These are phyloP conservation scores for Amphiura filiformis DNA, from an alignment of 35 echinoderm and acorn worm species.

Conservation along the genomic window DNA sequence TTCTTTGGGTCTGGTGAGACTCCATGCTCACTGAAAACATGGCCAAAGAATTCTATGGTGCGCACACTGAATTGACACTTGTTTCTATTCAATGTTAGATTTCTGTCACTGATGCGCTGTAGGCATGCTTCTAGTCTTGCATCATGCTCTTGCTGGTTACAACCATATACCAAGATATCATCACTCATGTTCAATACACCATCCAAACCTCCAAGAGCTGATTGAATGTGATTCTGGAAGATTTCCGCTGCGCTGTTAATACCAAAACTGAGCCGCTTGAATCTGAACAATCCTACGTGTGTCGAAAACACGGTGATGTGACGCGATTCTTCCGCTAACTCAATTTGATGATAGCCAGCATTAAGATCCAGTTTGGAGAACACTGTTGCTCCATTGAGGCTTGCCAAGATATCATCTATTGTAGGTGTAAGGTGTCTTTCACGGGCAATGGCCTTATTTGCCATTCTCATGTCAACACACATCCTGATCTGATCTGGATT, in stretches of 20 bases:
- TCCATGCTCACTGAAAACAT: constrained; percentile 55
- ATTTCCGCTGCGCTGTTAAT: constrained; percentile 45
- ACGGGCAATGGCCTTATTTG: constrained; percentile 18
- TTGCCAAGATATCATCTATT: constrained; percentile 23
- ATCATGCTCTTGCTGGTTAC: constrained; percentile 21
- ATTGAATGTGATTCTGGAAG: constrained; percentile 21
- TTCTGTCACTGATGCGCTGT: constrained; percentile 41
- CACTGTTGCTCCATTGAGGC: constrained; percentile 32
- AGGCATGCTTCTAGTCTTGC: background rate
- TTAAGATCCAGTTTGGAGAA: constrained; percentile 61
- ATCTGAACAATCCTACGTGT: constrained; percentile 46
- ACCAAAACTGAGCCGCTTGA: constrained; percentile 53
- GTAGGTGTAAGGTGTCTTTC: constrained; percentile 51
- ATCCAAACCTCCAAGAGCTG: constrained; percentile 23
- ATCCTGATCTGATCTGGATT: constrained; percentile 13
- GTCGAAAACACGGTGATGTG: constrained; percentile 37
- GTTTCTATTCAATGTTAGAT: constrained; percentile 34
- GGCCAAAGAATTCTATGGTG: constrained; percentile 41
- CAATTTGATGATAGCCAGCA: constrained; percentile 43
- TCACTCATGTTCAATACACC: constrained; percentile 63
- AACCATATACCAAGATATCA: constrained; percentile 60
- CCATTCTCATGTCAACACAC: constrained; percentile 46
- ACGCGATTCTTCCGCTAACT: constrained; percentile 10
- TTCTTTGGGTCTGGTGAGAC: constrained; percentile 46
- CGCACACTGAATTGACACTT: constrained; percentile 34